A percentile compares a stretch with the other conserved stretches of the same genome.
Conservation (phyloP, 2,113 vertebrate species). For the Otus sunia region DNA sequence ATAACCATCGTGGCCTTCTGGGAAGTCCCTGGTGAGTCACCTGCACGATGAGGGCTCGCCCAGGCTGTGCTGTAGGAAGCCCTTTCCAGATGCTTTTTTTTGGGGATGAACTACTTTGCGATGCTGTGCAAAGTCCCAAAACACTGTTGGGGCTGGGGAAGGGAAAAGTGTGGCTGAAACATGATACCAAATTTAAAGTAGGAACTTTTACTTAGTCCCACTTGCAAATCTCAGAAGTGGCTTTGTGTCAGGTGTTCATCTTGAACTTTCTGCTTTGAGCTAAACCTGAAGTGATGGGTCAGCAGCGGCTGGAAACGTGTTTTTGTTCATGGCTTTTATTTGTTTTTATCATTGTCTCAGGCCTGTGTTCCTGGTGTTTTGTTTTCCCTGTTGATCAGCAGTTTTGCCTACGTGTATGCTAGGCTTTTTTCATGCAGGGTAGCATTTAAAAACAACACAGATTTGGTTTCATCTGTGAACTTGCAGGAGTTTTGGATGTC, state of each 20-base stretch:
- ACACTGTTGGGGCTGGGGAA: background rate
- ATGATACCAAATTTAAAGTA: background rate
- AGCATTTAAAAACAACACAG: background rate
- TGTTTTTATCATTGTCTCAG: background rate
- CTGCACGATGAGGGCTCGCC: background rate
- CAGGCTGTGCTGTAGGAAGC: background rate
- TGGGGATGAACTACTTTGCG: background rate
- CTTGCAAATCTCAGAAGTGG: constrained; percentile 7
- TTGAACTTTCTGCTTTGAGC: background rate
- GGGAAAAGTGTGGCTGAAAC: background rate
- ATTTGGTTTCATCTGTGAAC: background rate
- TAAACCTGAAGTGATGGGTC: background rate
- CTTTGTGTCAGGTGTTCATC: constrained; percentile 14
- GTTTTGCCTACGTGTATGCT: background rate
- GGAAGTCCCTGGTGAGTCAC: background rate
- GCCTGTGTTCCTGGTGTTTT: background rate
- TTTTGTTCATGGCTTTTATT: constrained; percentile 50
- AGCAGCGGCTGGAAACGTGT: background rate
- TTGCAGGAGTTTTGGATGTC: background rate
- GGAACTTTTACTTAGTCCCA: background rate
- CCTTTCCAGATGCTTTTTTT: background rate
- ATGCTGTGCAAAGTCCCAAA: background rate
- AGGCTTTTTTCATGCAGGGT: background rate
- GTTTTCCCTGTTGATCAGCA: background rate
- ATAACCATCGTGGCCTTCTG: background rate